Percentiles rank a stretch among this genome's conserved stretches.
These are phyloP conservation scores for Trichomycterus rosablanca DNA, from an alignment of 2,113 vertebrate species.

Conservation along the genomic window DNA sequence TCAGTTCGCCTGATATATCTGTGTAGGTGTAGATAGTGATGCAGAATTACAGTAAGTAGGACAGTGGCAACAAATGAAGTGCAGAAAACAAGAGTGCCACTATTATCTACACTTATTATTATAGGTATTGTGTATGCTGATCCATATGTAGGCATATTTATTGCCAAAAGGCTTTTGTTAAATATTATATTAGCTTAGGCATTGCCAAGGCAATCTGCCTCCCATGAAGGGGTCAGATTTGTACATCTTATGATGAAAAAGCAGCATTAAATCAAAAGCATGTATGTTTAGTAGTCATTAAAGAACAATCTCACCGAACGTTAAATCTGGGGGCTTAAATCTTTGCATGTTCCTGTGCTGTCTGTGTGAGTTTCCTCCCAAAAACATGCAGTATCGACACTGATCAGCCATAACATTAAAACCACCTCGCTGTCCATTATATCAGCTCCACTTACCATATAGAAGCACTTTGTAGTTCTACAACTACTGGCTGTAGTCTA, in stretches of 20 bases:
- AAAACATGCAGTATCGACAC: too few species aligned
- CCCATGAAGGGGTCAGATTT: constrained; percentile 55
- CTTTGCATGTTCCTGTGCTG: too few species aligned
- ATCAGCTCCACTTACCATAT: too few species aligned
- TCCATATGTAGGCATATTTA: constrained; percentile 67
- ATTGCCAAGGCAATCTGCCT: constrained; percentile 64
- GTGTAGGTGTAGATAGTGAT: constrained; percentile 64
- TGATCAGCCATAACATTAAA: too few species aligned
- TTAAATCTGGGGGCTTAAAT: too few species aligned
- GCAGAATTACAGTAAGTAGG: constrained; percentile 65
- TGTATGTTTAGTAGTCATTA: not conserved
- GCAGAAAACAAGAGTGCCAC: constrained; percentile 45
- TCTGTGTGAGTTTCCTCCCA: too few species aligned
- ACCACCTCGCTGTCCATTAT: too few species aligned
- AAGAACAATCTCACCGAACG: too few species aligned
- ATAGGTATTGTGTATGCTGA: constrained; percentile 57
- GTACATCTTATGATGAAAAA: constrained; percentile 41
- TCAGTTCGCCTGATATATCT: constrained; percentile 53
- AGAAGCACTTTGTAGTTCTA: too few species aligned
- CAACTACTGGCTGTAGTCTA: too few species aligned
- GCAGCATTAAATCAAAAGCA: constrained; percentile 5
- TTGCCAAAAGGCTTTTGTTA: constrained; percentile 65
- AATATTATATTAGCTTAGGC: constrained; percentile 52
- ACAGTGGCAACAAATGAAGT: constrained; percentile 57
- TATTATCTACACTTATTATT: constrained; percentile 53